A percentile compares a stretch with the other conserved stretches of the same genome.
These are phyloP conservation scores for Drosophila meridiana DNA, from an alignment of 2,888 invertebrate species.

Conservation along the genomic window DNA sequence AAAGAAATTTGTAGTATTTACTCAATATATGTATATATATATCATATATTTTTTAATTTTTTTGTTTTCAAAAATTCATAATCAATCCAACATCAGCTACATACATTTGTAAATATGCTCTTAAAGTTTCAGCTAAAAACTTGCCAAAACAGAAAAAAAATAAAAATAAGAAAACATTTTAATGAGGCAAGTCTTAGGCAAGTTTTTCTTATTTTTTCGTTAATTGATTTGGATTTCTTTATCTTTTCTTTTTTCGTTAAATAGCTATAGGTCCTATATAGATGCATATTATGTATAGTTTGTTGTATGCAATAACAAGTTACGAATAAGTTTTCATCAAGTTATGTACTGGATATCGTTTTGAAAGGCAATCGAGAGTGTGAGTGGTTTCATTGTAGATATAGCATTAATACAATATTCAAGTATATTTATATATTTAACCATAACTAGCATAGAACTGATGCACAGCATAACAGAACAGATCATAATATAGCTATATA, in stretches of 20 bases:
- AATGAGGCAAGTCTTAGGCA: constrained; percentile 16
- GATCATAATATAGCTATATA: constrained; percentile 33
- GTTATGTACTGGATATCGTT: constrained; percentile 55
- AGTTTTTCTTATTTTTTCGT: constrained; percentile 3
- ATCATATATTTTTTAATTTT: constrained; percentile 30
- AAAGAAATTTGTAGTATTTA: constrained; percentile 61
- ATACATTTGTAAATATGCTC: constrained; percentile 62
- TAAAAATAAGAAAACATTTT: background rate
- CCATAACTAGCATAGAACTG: constrained; percentile 69
- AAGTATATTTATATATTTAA: constrained; percentile 30
- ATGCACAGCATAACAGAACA: constrained; percentile 67
- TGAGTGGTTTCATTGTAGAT: constrained; percentile 30
- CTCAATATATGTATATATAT: constrained; percentile 34
- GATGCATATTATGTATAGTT: constrained; percentile 47
- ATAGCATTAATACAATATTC: constrained; percentile 47
- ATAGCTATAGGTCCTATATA: constrained; percentile 51
- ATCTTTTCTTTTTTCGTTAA: constrained; percentile 1
- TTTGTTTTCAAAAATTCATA: constrained; percentile 47
- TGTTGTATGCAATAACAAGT: constrained; percentile 73
- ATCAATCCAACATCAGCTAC: constrained; percentile 77
- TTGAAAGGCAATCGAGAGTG: constrained; percentile 76
- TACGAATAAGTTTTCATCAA: constrained; percentile 56
- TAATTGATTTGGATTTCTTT: constrained; percentile 8
- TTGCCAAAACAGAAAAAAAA: background rate
- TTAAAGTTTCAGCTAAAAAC: constrained; percentile 24